These are phyloP conservation scores for Carterocephalus palaemon DNA, from an alignment of 2,888 invertebrate genomes.

Conservation along the genomic window DNA sequence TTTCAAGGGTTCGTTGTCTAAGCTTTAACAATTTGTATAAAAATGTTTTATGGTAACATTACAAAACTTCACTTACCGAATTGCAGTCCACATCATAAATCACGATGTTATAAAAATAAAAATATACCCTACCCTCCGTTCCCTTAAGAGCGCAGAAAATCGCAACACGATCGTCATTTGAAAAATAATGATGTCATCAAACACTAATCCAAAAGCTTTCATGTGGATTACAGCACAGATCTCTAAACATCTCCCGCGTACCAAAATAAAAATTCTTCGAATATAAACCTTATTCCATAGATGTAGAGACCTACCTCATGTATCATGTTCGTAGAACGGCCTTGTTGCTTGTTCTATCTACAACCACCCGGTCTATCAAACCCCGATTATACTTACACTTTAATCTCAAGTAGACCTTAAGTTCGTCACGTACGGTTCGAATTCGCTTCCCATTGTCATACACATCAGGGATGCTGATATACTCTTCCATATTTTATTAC, in stretches of 20 bases:
- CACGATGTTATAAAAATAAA: constrained; percentile 47
- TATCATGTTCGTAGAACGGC: too few species aligned
- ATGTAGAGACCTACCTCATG: constrained; percentile 18
- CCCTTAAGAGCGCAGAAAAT: constrained; percentile 57
- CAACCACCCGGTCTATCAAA: constrained; percentile 46
- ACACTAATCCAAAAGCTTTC: constrained; percentile 79
- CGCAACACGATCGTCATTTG: constrained; percentile 73
- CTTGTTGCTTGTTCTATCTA: constrained; percentile 30
- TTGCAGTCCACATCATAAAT: constrained; percentile 60
- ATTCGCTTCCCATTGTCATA: constrained; percentile 8
- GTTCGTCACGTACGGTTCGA: constrained; percentile 15
- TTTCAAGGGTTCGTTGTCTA: too few species aligned
- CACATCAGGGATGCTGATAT: constrained; percentile 4
- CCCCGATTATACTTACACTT: constrained; percentile 40
- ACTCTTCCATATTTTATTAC: neutral
- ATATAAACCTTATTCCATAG: constrained; percentile 36
- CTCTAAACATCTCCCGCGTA: constrained; percentile 30
- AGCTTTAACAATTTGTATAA: neutral
- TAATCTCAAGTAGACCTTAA: constrained; percentile 35
- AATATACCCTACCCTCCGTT: constrained; percentile 43
- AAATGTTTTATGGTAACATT: constrained; percentile 7
- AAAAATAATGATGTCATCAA: constrained; percentile 79
- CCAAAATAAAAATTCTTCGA: constrained; percentile 22
- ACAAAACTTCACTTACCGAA: constrained; percentile 30
- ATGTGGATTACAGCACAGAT: constrained; percentile 72